Conservation (phyloP, 2,888 invertebrate genomes). For the Rhogogaster chlorosoma region DNA sequence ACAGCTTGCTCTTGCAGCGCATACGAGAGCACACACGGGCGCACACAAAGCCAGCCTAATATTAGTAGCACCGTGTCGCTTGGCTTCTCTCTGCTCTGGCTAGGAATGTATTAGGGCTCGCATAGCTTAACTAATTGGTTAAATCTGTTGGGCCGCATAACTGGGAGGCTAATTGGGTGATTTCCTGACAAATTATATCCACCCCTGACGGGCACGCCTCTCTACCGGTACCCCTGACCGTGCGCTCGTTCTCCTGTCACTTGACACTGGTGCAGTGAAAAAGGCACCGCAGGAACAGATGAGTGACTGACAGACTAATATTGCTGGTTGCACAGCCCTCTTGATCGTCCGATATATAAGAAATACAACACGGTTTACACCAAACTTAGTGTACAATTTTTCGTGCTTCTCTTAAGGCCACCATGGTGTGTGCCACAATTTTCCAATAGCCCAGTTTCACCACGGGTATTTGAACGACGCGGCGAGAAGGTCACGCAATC, state of each 20-base stretch:
- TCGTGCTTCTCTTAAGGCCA: neutral
- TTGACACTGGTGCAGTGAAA: slow-evolving; percentile 70
- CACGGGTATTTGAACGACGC: neutral
- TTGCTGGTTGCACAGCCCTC: slow-evolving; percentile 12
- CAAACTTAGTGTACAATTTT: neutral
- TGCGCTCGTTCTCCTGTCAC: slow-evolving; percentile 74
- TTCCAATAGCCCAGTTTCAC: neutral
- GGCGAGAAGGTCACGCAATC: too few species aligned
- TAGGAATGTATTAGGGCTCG: slow-evolving; percentile 76
- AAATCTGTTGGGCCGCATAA: slow-evolving; percentile 78
- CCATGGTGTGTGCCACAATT: neutral
- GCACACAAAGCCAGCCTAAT: slow-evolving; percentile 31
- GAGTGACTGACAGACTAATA: slow-evolving; percentile 49
- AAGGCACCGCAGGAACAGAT: slow-evolving; percentile 44
- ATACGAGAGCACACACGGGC: neutral
- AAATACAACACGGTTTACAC: neutral
- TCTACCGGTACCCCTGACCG: slow-evolving; percentile 60
- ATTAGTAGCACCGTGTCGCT: slow-evolving; percentile 42
- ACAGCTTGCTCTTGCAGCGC: neutral
- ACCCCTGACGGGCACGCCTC: slow-evolving; percentile 74
- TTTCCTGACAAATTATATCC: slow-evolving; percentile 78
- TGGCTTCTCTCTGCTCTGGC: slow-evolving; percentile 57
- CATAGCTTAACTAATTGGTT: slow-evolving; percentile 78
- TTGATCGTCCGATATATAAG: neutral
- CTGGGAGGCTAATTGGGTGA: slow-evolving; percentile 78